Evolutionary conservation across 2,888 invertebrate species (phyloP).

Genomic region (Temnothorax rugatulus): DNA sequence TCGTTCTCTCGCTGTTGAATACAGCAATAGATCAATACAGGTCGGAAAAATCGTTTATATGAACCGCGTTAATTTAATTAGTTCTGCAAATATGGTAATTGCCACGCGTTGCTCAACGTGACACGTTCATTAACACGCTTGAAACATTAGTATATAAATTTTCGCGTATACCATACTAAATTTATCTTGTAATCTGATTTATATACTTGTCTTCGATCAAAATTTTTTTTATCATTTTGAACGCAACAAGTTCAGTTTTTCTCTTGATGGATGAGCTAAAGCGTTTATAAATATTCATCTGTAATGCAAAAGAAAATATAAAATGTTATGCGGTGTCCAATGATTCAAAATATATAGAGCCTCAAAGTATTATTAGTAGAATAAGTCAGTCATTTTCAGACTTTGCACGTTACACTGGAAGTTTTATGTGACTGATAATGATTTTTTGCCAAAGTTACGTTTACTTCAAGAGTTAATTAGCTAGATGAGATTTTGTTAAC

Average conservation of each 20-base stretch:
- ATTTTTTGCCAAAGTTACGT: neutral
- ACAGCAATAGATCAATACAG: conserved; percentile 34
- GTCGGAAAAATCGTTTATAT: conserved; percentile 36
- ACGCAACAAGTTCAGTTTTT: neutral
- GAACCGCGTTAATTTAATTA: conserved; percentile 46
- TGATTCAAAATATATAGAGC: neutral
- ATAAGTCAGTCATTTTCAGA: neutral
- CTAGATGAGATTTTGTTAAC: conserved; percentile 9
- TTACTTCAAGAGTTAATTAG: neutral
- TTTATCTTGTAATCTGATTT: conserved; percentile 29
- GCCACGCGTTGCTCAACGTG: conserved; percentile 11
- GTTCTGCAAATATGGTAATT: conserved; percentile 43
- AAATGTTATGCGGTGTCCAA: neutral
- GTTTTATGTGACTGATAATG: neutral
- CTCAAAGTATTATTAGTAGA: neutral
- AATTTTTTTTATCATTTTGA: neutral
- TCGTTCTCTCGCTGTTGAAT: conserved; percentile 15
- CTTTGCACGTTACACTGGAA: neutral
- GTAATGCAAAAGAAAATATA: neutral
- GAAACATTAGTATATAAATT: conserved; percentile 25
- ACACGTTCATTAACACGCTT: conserved; percentile 30
- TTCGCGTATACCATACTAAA: neutral
- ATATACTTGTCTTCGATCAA: neutral
- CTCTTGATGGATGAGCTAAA: neutral
- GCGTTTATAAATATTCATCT: neutral